phyloP scores from a whole-genome alignment of 2,888 invertebrate genomes.

The Sminthurides aquaticus region DNA sequence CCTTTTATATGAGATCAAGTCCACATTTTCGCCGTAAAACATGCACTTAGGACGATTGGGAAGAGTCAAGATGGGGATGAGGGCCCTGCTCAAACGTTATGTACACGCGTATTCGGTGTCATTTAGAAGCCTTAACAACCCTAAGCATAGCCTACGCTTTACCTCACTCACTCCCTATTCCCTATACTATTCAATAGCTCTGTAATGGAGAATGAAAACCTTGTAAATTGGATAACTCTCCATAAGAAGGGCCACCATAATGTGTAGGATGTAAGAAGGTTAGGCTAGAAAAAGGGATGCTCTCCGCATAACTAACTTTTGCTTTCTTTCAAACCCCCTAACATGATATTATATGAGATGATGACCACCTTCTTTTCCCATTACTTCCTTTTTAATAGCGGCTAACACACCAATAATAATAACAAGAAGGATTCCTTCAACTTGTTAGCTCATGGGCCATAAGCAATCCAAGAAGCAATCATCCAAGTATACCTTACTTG shows the following conservation, averaged over 20 bases:
- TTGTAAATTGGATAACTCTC: background rate
- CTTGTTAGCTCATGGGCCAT: no score
- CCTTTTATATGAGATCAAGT: slow-evolving; percentile 16
- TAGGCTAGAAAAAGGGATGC: no score
- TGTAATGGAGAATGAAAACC: no score
- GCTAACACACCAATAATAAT: background rate
- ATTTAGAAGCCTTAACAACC: background rate
- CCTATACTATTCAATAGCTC: background rate
- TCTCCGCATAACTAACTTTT: no score
- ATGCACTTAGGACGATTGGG: background rate
- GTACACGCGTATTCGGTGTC: background rate
- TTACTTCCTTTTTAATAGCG: background rate
- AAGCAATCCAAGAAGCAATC: no score
- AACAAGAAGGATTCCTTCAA: background rate
- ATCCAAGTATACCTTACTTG: no score
- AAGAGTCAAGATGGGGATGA: background rate
- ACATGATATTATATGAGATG: background rate
- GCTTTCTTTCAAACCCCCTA: background rate
- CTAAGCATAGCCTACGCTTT: no score
- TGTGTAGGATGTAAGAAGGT: no score
- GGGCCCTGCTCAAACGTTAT: background rate
- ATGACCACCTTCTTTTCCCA: background rate
- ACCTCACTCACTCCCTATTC: background rate
- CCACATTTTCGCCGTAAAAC: background rate
- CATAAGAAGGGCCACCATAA: no score